Evolutionary conservation across 2,888 invertebrate genomes (phyloP).

Genomic region (Trachelus iudaicus): DNA sequence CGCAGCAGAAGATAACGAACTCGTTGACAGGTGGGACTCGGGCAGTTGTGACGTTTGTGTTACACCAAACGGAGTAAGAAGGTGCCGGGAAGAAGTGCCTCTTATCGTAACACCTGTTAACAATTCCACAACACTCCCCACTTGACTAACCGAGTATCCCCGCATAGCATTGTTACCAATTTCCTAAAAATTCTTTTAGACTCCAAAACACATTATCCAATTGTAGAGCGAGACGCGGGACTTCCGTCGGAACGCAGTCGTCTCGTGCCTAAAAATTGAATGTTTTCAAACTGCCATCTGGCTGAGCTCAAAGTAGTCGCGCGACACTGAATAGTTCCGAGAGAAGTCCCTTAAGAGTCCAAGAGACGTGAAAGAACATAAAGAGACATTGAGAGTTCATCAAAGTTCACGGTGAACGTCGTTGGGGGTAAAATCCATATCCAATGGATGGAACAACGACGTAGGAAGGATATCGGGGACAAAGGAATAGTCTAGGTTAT

Average conservation of each 20-base stretch:
- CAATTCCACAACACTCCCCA: constrained; percentile 37
- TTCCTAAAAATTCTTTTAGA: background rate
- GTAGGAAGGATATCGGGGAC: background rate
- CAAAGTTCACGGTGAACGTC: background rate
- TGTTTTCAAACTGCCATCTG: background rate
- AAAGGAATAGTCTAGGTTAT: background rate
- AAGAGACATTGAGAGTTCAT: background rate
- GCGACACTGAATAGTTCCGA: background rate
- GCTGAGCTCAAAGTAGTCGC: background rate
- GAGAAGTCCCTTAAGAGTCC: background rate
- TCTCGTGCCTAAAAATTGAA: background rate
- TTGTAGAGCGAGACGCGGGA: background rate
- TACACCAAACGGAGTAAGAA: constrained; percentile 60
- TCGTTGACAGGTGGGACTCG: constrained; percentile 68
- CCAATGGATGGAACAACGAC: background rate
- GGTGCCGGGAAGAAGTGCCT: constrained; percentile 58
- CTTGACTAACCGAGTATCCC: constrained; percentile 7
- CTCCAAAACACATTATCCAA: background rate
- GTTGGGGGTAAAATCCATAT: background rate
- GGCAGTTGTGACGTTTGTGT: constrained; percentile 45
- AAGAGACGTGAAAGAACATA: background rate
- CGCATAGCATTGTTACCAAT: background rate
- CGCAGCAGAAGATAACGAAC: constrained; percentile 84
- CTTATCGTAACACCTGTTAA: constrained; percentile 65
- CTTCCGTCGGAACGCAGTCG: background rate